Percentiles rank a stretch among this genome's conserved stretches.
These are phyloP conservation scores for Lathronympha strigana DNA, from an alignment of 2,888 invertebrate species.

Conservation along the genomic window DNA sequence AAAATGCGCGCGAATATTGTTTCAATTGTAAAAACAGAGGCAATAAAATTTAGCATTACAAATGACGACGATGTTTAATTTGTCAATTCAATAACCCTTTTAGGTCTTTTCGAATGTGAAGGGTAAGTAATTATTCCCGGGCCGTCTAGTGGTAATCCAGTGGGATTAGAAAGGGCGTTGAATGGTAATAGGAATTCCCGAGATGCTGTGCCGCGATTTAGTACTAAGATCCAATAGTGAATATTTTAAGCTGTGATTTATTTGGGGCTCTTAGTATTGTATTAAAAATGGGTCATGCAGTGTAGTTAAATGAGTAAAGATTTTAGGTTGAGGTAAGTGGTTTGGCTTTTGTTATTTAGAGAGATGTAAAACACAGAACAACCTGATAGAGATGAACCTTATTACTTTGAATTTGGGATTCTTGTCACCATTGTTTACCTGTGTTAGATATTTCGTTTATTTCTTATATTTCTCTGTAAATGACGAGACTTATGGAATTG, in stretches of 20 bases:
- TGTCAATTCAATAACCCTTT: conserved; percentile 53
- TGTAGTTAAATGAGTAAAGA: background rate
- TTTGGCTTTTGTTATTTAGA: too few relatives aligned
- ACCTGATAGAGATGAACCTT: too few relatives aligned
- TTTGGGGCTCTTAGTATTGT: conserved; percentile 60
- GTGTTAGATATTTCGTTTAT: too few relatives aligned
- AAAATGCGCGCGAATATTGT: conserved; percentile 28
- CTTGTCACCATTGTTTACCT: too few relatives aligned
- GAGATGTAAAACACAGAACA: too few relatives aligned
- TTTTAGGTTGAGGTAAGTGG: background rate
- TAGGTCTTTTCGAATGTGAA: conserved; percentile 58
- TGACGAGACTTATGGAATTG: too few relatives aligned
- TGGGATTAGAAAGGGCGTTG: conserved; percentile 81
- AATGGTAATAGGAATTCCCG: conserved; percentile 80
- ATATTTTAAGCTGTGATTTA: conserved; percentile 81
- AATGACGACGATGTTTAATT: conserved; percentile 38
- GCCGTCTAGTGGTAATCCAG: conserved; percentile 79
- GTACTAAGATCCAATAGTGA: conserved; percentile 82
- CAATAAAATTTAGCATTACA: conserved; percentile 37
- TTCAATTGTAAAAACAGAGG: conserved; percentile 29
- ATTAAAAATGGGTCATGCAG: conserved; percentile 26
- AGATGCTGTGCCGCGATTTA: conserved; percentile 82
- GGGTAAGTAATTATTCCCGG: conserved; percentile 82
- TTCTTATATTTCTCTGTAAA: too few relatives aligned
- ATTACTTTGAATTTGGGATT: too few relatives aligned